Evolutionary conservation across 2,797 vertebrate species (phyloP).

Genomic region (Apodemus agrarius): DNA sequence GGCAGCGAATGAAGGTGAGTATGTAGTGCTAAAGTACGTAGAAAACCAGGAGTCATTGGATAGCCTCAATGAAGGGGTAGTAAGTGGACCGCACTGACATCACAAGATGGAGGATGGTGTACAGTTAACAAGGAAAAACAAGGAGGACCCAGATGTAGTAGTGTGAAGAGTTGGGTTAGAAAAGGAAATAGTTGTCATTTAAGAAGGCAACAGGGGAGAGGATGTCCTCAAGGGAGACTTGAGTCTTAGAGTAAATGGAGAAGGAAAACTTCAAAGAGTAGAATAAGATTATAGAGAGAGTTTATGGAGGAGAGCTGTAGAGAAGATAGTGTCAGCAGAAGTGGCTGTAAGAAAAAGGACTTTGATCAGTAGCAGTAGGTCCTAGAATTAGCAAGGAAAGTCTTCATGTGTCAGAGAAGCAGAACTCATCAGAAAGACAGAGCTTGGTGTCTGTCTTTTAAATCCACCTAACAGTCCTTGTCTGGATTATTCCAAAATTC

Average conservation of each 20-base stretch:
- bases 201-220: neutral
- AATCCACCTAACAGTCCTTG: neutral
- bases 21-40: neutral
- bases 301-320: neutral
- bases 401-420: neutral
- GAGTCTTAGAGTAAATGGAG: neutral
- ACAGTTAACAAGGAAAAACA: slow-evolving; percentile 43
- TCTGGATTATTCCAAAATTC: slow-evolving; percentile 48
- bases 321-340: neutral
- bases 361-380: neutral
- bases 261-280: neutral
- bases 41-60: neutral
- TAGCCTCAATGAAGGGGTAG: neutral
- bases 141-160: neutral
- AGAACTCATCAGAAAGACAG: neutral
- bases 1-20: neutral
- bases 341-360: neutral
- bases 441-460: neutral
- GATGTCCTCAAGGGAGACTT: neutral
- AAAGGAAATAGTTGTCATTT: neutral
- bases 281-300: neutral
- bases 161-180: neutral
- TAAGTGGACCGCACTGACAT: slow-evolving; percentile 10
- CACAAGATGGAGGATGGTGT: neutral
- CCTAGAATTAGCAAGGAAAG: neutral